Evolutionary conservation across 2,797 vertebrate species (phyloP), one percentile per base, ranked within the genome.

Genomic region (Acanthopagrus latus): DNA sequence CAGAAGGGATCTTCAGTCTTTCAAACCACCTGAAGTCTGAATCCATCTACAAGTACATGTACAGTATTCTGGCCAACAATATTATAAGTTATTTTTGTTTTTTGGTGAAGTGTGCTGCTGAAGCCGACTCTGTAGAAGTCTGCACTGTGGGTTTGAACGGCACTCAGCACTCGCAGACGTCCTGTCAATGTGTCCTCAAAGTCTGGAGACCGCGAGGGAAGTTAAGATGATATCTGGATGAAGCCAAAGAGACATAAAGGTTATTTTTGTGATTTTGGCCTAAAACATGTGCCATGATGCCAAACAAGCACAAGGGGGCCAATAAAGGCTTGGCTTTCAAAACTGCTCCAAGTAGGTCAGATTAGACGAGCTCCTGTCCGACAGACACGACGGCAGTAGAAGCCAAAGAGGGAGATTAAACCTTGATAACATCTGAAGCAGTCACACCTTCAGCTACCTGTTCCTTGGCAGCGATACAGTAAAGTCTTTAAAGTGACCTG

Each of bases 351-450:
- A 60, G 54, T 60, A 56, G 46, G 71, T 54, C 2, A 1, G 72
- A 87, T 84, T 50, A 87, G 1, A 65, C 59, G 54, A 52, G 57
- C 16, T 75, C 33, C 64, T 71, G 60, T 5, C 43, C 71, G 51
- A 10, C 38, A 62, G 51, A 20, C 46, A 55, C 2, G 1, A 43
- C 17, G 0, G 20, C 44, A 72, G 50, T 0, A 13, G 60, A 13
- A 29, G 79, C 73, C 66, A 64, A 23, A 68, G 60, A 72, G 38
- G 12, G 54, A 78, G 71, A 78, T 78, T 72, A 85, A 67, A 71
- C 18, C 48, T 27, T 57, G 47, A 85, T 69, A 76, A 66, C 20
- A 68, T 68, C 64, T 76, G 62, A 51, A 59, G 18, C 38, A 70
- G 27, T 46, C 33, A 29, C 33, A 62, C 71, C 72, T 72, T 48